Evolutionary conservation across 1,140 invertebrate species (phyloP).

Genomic region (Bombus impatiens): DNA sequence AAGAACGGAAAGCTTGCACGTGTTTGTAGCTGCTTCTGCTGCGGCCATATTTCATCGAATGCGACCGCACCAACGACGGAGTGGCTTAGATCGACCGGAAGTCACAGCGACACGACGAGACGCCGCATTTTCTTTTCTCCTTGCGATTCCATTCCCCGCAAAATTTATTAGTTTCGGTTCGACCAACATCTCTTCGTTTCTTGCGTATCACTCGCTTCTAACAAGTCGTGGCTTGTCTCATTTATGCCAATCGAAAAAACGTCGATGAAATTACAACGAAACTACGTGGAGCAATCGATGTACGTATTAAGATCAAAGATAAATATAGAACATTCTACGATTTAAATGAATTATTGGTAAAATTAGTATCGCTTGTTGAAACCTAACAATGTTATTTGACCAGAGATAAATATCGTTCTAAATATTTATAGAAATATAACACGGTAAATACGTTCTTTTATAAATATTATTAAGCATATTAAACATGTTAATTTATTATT

Average conservation of each 20-base stretch:
- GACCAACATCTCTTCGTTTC: neutral
- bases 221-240: neutral
- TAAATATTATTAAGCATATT: too few species aligned
- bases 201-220: neutral
- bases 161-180: slow-evolving; percentile 44
- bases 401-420: too few species aligned
- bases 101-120: slow-evolving; percentile 26
- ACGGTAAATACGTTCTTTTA: neutral
- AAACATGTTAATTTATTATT: too few species aligned
- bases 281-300: neutral
- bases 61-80: slow-evolving; percentile 22
- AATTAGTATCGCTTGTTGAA: too few species aligned
- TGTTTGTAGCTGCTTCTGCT: neutral
- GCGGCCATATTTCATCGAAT: slow-evolving; percentile 44
- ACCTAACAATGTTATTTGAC: neutral
- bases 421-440: too few species aligned
- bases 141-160: neutral
- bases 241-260: neutral
- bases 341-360: too few species aligned
- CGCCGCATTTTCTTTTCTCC: slow-evolving; percentile 28
- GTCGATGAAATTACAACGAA: neutral
- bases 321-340: too few species aligned
- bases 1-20: neutral
- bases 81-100: slow-evolving; percentile 41
- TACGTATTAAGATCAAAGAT: too few species aligned